Evolutionary conservation across 2,113 vertebrate genomes (phyloP).

Genomic region (Ciconia stormi): DNA sequence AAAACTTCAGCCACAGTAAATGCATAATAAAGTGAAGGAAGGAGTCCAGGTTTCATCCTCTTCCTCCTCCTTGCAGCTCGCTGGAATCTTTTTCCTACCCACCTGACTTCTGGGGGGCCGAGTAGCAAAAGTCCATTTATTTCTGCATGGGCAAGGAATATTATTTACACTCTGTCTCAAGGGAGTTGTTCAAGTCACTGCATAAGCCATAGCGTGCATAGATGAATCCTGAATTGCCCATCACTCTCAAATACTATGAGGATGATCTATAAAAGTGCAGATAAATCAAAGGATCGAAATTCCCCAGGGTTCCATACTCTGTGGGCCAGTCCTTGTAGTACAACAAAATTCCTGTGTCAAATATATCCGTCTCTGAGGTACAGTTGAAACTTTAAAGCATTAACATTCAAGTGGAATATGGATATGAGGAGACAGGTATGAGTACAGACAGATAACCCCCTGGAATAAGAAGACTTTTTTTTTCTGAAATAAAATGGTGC

Average conservation of each 20-base stretch:
- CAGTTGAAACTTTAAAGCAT: conserved; percentile 32
- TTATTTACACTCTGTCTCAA: conserved; percentile 33
- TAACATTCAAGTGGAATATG: conserved; percentile 39
- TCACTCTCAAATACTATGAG: conserved; percentile 38
- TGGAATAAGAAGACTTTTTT: background rate
- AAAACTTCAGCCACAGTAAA: background rate
- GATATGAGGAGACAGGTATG: background rate
- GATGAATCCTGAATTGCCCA: conserved; percentile 46
- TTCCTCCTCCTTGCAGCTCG: background rate
- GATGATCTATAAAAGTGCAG: conserved; percentile 35
- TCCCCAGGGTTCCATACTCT: background rate
- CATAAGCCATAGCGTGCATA: background rate
- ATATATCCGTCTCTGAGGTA: conserved; percentile 10
- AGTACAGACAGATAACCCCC: background rate
- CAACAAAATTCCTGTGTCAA: conserved; percentile 31
- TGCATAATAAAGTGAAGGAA: background rate
- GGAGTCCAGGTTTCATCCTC: background rate
- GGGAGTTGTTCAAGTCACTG: conserved; percentile 20
- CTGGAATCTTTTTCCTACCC: background rate
- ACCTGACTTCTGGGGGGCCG: background rate
- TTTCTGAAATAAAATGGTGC: background rate
- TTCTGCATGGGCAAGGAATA: background rate
- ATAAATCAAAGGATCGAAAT: conserved; percentile 27
- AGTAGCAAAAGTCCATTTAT: background rate
- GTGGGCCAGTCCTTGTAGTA: conserved; percentile 10